A percentile compares a stretch with the other conserved stretches of the same genome.
Conservation (phyloP, 2,888 invertebrate genomes). For the Tricholauxania praeusta region DNA sequence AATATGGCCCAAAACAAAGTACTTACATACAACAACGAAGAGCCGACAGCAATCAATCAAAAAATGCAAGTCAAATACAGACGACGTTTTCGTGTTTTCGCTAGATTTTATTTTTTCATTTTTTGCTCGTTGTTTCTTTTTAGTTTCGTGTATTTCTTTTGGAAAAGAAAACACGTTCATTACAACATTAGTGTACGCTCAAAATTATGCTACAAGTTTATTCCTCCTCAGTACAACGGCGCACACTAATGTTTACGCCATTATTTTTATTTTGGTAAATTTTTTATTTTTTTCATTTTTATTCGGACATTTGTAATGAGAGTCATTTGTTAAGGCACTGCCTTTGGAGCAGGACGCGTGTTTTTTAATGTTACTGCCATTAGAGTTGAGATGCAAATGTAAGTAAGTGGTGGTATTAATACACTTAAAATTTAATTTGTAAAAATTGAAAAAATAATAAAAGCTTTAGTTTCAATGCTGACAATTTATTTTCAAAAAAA, state of each 20-base stretch:
- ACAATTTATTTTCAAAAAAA: no score
- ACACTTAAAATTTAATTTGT: no score
- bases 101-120: neutral
- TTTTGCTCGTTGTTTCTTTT: neutral
- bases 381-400: neutral
- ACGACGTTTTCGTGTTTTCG: constrained; percentile 1
- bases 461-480: no score
- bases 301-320: constrained; percentile 32
- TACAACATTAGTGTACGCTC: neutral
- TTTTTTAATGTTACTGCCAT: neutral
- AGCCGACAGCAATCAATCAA: constrained; percentile 28
- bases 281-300: constrained; percentile 11
- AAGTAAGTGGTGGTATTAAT: no score
- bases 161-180: no score
- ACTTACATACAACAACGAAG: neutral
- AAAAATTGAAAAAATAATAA: no score
- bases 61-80: constrained; percentile 15
- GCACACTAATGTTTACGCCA: constrained; percentile 34
- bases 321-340: neutral
- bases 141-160: no score
- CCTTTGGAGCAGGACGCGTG: neutral
- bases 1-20: neutral
- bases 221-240: neutral
- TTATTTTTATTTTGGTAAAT: constrained; percentile 27
- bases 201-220: constrained; percentile 8